These are phyloP conservation scores for Diphyllodes magnificus DNA, from an alignment of 2,113 vertebrate species.

Conservation along the genomic window DNA sequence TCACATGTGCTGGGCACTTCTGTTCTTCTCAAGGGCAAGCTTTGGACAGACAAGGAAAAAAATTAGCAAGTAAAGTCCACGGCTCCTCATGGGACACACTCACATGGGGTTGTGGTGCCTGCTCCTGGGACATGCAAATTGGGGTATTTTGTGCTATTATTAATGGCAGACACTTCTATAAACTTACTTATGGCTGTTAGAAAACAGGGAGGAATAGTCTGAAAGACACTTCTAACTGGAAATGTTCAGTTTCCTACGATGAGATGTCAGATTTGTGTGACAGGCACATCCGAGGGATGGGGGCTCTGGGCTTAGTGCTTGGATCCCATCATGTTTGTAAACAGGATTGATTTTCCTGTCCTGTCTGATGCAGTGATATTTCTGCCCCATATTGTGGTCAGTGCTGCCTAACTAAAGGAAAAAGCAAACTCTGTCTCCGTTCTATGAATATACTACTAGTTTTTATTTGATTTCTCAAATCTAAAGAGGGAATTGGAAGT, in stretches of 20 bases:
- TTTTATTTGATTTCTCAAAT: not conserved
- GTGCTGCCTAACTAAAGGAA: not conserved
- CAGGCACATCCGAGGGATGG: not conserved
- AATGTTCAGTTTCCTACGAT: fast-evolving
- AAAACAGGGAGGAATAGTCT: not conserved
- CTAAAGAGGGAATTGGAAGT: not conserved
- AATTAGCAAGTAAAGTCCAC: not conserved
- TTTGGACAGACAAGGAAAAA: not conserved
- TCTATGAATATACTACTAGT: not conserved
- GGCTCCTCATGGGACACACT: not conserved
- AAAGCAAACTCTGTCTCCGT: not conserved
- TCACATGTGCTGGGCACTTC: not conserved
- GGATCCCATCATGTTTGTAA: not conserved
- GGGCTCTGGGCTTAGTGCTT: not conserved
- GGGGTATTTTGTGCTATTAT: not conserved
- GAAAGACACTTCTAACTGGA: not conserved
- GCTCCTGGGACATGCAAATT: not conserved
- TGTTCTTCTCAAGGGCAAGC: not conserved
- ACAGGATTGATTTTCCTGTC: slow-evolving; percentile 9
- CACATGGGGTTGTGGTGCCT: fast-evolving
- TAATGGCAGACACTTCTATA: not conserved
- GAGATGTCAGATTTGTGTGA: not conserved
- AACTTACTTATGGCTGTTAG: not conserved
- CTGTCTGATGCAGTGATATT: not conserved
- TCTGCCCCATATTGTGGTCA: not conserved